Base-by-base conservation (phyloP, 1,140 invertebrate species). In the Dolichoris vasculosae region DNA sequence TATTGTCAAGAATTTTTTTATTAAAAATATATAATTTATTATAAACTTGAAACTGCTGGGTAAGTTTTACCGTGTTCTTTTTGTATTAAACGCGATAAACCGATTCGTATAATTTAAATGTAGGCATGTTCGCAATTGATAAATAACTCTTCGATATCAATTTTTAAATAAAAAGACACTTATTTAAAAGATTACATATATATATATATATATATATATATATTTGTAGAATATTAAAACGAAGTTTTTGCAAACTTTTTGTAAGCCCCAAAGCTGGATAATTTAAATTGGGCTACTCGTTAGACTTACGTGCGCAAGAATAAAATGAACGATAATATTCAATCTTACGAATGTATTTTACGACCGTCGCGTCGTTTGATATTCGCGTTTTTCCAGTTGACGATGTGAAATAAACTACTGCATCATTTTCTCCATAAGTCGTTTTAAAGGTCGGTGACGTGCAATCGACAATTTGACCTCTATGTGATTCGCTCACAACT, bases 381-480 rank as follows among this genome's bases (percentile, higher is more conserved):
- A 35, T 51, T 77, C 30, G 30, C 75, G 46, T 78, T 78, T 63
- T 63, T 63, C 35, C 35, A 78, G 51, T 40, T 17, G 48, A 78
- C 32, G 32, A 26, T n/a, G 35, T 51, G 76, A 20, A 38, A 63
- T 63, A n/a, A 78, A 55, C 17, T 26, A 13, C 35, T 26, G 30
- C 9, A 7, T 17, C 20, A 40, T n/a, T 59, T 63, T 78, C 51
- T 80, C 20, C 38, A 20, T 64, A 7, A 30, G 26, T 40, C 38
- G 32, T 30, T 55, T 82, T 26, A 73, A 76, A 78, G 59, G 59
- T 40, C 43, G 35, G 17, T 17, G 73, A 26, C 75, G 75, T 32
- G 59, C 40, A 51, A 8, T 84, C 59, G 73, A 23, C 35, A 71
- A 78, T 84, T 69, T 84, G 83, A 78, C 75, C 83, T 84, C 63